Percentiles rank a stretch among this genome's conserved stretches.
Conservation (phyloP, 2,888 invertebrate species). For the Drosophila kanekoi region DNA sequence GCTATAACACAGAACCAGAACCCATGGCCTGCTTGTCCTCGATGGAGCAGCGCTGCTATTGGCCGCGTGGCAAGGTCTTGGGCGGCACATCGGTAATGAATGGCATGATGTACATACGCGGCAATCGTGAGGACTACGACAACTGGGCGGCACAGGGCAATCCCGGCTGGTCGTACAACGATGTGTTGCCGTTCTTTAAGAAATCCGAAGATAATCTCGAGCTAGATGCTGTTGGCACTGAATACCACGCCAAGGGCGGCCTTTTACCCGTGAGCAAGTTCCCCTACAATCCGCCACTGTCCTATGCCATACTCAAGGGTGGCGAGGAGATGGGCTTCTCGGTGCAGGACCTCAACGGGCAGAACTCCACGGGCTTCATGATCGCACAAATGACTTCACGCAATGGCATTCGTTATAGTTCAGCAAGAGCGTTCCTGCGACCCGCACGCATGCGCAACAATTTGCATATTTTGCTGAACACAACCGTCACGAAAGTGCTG, state of each 20-base stretch:
- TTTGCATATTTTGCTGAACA: constrained; percentile 93
- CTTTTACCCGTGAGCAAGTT: constrained; percentile 92
- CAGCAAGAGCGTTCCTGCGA: constrained; percentile 92
- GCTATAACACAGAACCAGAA: constrained; percentile 94
- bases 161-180: constrained; percentile 95
- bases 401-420: constrained; percentile 93
- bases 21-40: constrained; percentile 91
- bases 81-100: constrained; percentile 97
- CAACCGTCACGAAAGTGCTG: constrained; percentile 91
- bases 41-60: constrained; percentile 89
- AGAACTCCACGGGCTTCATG: constrained; percentile 92
- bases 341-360: constrained; percentile 93
- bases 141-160: constrained; percentile 94
- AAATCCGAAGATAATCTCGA: constrained; percentile 93
- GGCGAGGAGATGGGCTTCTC: constrained; percentile 92
- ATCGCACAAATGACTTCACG: constrained; percentile 95
- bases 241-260: constrained; percentile 92
- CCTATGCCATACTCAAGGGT: constrained; percentile 90
- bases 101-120: constrained; percentile 98
- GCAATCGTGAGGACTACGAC: constrained; percentile 94
- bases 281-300: constrained; percentile 94
- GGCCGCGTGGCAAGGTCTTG: constrained; percentile 94
- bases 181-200: constrained; percentile 95
- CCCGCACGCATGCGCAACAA: constrained; percentile 91
- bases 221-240: constrained; percentile 89